Evolutionary conservation across 1,140 invertebrate genomes (phyloP).

Genomic region (Acyrthosiphon pisum): DNA sequence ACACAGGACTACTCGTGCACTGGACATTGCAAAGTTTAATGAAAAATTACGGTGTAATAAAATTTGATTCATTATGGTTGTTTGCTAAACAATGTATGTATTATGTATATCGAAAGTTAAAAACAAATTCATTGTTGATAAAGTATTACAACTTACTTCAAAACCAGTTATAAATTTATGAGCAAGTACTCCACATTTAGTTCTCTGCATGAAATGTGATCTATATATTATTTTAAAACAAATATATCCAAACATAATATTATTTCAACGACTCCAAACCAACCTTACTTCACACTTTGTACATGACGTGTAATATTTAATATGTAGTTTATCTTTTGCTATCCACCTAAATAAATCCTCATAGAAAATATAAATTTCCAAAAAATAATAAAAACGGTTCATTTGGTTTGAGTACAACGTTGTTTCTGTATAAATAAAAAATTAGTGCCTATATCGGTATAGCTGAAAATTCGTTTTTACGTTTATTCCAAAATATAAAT

Average conservation of each 20-base stretch:
- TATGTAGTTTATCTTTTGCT: background rate
- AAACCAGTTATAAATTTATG: slow-evolving; percentile 3
- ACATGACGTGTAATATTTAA: background rate
- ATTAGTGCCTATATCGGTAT: background rate
- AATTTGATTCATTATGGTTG: background rate
- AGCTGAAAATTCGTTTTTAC: background rate
- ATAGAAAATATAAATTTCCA: background rate
- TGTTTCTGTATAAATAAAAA: background rate
- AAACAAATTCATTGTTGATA: background rate
- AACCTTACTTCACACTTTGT: background rate
- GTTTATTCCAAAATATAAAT: background rate
- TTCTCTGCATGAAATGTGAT: background rate
- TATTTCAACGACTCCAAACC: background rate
- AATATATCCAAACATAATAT: background rate
- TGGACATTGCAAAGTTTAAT: background rate
- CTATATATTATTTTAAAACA: background rate
- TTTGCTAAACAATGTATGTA: background rate
- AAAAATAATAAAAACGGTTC: background rate
- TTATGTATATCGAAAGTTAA: background rate
- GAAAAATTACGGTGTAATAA: background rate
- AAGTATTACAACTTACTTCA: background rate
- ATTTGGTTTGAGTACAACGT: background rate
- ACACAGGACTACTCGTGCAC: background rate
- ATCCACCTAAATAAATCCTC: background rate
- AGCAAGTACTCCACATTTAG: background rate